Percentiles rank a stretch among this genome's conserved stretches.
phyloP scores from a whole-genome alignment of 30 jellyfish, hydroid and myxozoan species.

The Rhopilema esculentum region DNA sequence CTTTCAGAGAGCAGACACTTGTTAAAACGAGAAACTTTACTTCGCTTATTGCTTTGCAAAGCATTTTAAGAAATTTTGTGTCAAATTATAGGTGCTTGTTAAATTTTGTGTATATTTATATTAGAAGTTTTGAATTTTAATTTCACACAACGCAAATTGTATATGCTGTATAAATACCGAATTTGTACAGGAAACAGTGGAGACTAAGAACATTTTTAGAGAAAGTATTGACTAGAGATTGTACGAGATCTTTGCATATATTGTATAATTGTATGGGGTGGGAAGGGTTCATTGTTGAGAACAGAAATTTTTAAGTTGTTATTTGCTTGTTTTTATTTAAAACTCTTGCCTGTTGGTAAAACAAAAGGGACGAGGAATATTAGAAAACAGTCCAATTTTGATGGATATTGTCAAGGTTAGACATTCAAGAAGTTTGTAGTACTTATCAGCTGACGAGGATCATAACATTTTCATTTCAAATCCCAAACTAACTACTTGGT shows the following conservation, averaged over 20 bases:
- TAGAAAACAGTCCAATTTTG: too few relatives aligned
- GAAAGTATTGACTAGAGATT: slow-evolving; percentile 12
- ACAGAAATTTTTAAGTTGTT: slow-evolving; percentile 25
- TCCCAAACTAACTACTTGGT: too few relatives aligned
- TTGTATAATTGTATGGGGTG: slow-evolving; percentile 49
- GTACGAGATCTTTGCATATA: slow-evolving; percentile 45
- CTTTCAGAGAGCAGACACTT: neutral
- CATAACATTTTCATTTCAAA: too few relatives aligned
- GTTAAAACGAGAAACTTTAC: neutral
- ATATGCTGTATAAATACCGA: slow-evolving; percentile 57
- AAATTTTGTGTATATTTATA: slow-evolving; percentile 48
- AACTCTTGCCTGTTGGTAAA: neutral
- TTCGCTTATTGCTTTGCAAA: neutral
- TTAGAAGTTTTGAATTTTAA: slow-evolving; percentile 58
- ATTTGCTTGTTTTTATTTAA: neutral
- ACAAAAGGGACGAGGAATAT: neutral
- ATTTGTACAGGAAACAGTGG: slow-evolving; percentile 47
- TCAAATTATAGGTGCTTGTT: neutral
- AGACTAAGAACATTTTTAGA: slow-evolving; percentile 20
- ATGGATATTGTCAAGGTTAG: too few relatives aligned
- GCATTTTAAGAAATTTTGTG: neutral
- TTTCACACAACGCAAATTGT: slow-evolving; percentile 50
- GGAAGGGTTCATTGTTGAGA: slow-evolving; percentile 30
- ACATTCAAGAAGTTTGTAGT: too few relatives aligned
- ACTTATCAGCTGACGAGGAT: too few relatives aligned